Conservation (phyloP, 2,113 vertebrate genomes). For the Dendrocopos noguchii region DNA sequence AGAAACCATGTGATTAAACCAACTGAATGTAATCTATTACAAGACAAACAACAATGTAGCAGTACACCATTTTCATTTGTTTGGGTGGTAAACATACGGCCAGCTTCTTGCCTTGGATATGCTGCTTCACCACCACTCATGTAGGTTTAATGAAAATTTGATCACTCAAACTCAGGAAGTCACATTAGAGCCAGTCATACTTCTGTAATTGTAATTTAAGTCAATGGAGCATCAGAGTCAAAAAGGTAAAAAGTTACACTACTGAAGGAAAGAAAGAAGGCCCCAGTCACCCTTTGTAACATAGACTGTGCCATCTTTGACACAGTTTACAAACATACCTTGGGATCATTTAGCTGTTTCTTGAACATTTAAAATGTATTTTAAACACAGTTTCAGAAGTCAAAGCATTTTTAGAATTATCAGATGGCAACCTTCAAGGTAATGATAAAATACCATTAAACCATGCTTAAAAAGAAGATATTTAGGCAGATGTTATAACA, state of each 20-base stretch:
- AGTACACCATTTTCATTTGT: neutral
- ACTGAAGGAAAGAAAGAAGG: neutral
- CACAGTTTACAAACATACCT: neutral
- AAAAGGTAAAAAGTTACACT: neutral
- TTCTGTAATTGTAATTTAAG: neutral
- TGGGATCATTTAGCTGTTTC: neutral
- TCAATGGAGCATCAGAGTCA: neutral
- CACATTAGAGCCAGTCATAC: neutral
- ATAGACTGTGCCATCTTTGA: neutral
- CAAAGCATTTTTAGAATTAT: neutral
- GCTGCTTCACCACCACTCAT: neutral
- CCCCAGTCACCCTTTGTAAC: neutral
- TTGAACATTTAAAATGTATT: neutral
- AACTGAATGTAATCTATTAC: neutral
- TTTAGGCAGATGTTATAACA: slow-evolving; percentile 31
- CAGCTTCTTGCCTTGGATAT: neutral
- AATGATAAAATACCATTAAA: neutral
- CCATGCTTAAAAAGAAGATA: neutral
- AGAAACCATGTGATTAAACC: neutral
- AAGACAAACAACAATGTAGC: neutral
- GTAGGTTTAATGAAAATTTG: neutral
- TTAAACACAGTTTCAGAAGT: neutral
- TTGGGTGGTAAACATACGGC: neutral
- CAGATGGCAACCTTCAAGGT: neutral
- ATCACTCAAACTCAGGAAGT: neutral